phyloP scores from a whole-genome alignment of 2,113 vertebrate genomes.

The Upupa epops region DNA sequence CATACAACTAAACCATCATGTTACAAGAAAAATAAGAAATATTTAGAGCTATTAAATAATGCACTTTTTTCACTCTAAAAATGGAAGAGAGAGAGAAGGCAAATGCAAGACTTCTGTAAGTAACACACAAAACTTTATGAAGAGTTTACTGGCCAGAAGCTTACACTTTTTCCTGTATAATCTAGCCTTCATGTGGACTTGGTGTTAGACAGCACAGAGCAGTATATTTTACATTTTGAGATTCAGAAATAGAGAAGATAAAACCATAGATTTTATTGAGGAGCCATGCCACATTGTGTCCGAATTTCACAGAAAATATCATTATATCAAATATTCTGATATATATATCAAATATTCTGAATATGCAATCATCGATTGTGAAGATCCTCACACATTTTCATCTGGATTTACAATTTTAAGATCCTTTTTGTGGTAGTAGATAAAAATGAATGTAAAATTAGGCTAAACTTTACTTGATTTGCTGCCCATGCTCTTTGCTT shows the following conservation, averaged over 20 bases:
- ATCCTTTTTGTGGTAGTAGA: neutral
- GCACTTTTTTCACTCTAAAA: neutral
- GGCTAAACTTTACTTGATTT: neutral
- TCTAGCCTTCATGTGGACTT: neutral
- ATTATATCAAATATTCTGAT: neutral
- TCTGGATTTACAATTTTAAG: neutral
- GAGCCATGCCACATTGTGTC: neutral
- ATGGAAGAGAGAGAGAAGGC: neutral
- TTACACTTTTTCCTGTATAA: neutral
- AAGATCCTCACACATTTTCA: neutral
- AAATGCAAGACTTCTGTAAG: neutral
- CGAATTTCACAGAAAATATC: neutral
- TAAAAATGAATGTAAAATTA: neutral
- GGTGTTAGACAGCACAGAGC: neutral
- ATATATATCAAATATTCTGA: neutral
- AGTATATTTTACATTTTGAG: neutral
- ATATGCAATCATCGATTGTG: neutral
- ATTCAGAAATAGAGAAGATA: neutral
- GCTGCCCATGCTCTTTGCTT: neutral
- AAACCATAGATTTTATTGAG: neutral
- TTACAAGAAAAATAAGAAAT: slow-evolving; percentile 6
- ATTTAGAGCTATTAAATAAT: neutral
- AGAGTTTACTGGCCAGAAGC: neutral
- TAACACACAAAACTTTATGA: neutral
- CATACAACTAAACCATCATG: neutral